These are phyloP conservation scores for Podotricha telesiphe DNA, from an alignment of 2,888 invertebrate species.

Conservation along the genomic window DNA sequence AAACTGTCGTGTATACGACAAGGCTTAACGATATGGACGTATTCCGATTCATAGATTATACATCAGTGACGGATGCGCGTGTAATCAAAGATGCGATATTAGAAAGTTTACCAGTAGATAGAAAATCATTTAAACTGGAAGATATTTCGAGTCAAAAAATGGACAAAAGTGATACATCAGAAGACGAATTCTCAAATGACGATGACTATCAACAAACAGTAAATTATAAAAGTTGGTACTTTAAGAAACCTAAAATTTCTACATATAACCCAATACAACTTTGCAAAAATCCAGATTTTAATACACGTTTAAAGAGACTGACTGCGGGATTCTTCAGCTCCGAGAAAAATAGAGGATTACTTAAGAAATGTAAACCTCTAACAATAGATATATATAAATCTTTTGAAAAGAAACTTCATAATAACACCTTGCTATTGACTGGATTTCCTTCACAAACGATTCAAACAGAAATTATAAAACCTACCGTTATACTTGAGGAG, in stretches of 20 bases:
- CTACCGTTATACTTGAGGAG: neutral
- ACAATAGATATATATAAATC: constrained; percentile 70
- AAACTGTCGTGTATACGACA: constrained; percentile 64
- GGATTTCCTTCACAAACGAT: constrained; percentile 32
- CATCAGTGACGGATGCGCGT: constrained; percentile 50
- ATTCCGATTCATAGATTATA: constrained; percentile 50
- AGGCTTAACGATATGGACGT: constrained; percentile 66
- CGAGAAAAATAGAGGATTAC: constrained; percentile 59
- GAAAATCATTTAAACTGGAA: constrained; percentile 43
- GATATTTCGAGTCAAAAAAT: constrained; percentile 26
- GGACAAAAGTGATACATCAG: constrained; percentile 8
- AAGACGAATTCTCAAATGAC: constrained; percentile 29
- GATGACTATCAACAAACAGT: constrained; percentile 43
- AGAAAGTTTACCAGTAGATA: constrained; percentile 63
- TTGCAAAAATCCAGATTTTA: constrained; percentile 78
- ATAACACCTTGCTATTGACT: constrained; percentile 63
- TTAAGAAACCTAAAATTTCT: constrained; percentile 66
- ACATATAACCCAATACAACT: constrained; percentile 66
- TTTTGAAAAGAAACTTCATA: constrained; percentile 65
- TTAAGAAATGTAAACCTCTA: constrained; percentile 66
- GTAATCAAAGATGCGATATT: constrained; percentile 56
- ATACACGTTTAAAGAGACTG: constrained; percentile 68
- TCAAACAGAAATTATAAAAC: constrained; percentile 29
- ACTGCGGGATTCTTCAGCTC: constrained; percentile 65
- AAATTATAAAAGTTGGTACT: constrained; percentile 59